Percentiles rank a stretch among this genome's conserved stretches.
These are phyloP conservation scores for Xestia ashworthii DNA, from an alignment of 2,888 invertebrate genomes.

Conservation along the genomic window DNA sequence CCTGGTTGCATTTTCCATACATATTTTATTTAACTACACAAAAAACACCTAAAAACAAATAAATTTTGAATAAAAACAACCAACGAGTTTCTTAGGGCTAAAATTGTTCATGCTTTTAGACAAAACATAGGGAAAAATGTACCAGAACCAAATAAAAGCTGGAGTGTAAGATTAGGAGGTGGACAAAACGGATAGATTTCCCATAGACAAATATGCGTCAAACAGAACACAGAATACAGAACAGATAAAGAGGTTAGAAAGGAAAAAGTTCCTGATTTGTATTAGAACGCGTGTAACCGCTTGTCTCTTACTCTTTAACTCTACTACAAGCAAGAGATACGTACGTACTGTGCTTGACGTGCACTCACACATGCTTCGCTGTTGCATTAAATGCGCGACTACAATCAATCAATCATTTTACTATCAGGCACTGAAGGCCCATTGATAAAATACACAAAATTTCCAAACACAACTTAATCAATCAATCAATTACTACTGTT, in stretches of 20 bases:
- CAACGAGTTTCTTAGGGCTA: constrained; percentile 59
- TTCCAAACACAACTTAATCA: too few relatives aligned
- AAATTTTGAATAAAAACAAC: constrained; percentile 75
- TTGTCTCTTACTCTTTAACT: too few relatives aligned
- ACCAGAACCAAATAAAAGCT: constrained; percentile 87
- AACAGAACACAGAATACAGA: background rate
- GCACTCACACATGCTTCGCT: too few relatives aligned
- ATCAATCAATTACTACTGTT: too few relatives aligned
- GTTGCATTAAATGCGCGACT: too few relatives aligned
- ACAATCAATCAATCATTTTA: too few relatives aligned
- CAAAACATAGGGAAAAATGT: constrained; percentile 79
- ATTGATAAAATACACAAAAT: too few relatives aligned
- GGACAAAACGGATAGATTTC: constrained; percentile 20
- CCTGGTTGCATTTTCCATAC: constrained; percentile 87
- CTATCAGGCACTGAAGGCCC: too few relatives aligned
- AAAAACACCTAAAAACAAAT: constrained; percentile 82
- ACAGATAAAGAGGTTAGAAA: background rate
- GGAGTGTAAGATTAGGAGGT: constrained; percentile 35
- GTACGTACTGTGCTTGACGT: too few relatives aligned
- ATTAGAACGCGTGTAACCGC: too few relatives aligned
- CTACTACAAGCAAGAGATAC: too few relatives aligned
- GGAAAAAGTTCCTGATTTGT: too few relatives aligned
- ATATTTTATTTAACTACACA: constrained; percentile 71
- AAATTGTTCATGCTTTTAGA: constrained; percentile 66
- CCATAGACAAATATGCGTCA: constrained; percentile 13